These are phyloP conservation scores for Coleophora deauratella DNA, from an alignment of 2,888 invertebrate genomes.

Conservation along the genomic window DNA sequence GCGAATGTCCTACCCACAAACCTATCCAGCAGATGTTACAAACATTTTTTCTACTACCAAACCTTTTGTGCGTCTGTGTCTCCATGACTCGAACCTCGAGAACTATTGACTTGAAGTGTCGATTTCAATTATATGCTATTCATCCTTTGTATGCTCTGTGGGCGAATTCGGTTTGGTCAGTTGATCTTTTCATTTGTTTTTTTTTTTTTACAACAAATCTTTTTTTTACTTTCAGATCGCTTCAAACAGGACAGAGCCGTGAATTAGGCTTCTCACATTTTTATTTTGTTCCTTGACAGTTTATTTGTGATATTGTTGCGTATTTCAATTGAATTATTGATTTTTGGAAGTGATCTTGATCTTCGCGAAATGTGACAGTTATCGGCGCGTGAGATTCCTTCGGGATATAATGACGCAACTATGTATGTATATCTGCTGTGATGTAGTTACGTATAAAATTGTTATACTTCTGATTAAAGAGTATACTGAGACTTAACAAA, in stretches of 20 bases:
- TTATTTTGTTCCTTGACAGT: background rate
- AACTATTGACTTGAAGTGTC: conserved; percentile 34
- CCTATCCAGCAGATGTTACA: conserved; percentile 38
- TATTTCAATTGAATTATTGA: background rate
- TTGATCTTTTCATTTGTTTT: background rate
- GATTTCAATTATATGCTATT: conserved; percentile 49
- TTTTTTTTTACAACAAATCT: background rate
- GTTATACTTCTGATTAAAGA: no score
- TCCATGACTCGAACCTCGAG: conserved; percentile 4
- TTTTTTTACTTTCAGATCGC: no score
- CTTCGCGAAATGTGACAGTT: no score
- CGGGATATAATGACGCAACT: no score
- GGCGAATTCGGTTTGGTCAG: conserved; percentile 9
- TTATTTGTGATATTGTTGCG: conserved; percentile 1
- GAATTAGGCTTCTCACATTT: no score
- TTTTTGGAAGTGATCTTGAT: no score
- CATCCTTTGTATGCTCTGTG: conserved; percentile 25
- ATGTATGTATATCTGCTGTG: no score
- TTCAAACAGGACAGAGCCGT: no score
- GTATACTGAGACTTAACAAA: no score
- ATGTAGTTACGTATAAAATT: no score
- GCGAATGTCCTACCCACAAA: conserved; percentile 7
- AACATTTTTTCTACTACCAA: conserved; percentile 30
- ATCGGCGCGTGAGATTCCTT: no score
- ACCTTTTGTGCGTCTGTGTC: conserved; percentile 21